phyloP scores from a whole-genome alignment of 2,113 vertebrate genomes.

The Ariopsis seemanni region DNA sequence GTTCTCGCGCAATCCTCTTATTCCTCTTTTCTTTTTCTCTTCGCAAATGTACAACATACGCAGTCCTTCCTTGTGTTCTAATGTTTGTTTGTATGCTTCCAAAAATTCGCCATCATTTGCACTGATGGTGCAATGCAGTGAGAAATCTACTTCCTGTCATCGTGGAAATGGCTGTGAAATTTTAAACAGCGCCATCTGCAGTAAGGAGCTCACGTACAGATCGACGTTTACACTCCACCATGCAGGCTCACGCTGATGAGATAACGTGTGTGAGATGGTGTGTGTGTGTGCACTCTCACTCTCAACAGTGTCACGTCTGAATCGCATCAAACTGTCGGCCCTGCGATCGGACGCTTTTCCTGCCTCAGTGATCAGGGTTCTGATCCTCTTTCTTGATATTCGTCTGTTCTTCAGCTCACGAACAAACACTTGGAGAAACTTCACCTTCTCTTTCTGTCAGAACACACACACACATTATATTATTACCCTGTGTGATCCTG shows the following conservation, averaged over 20 bases:
- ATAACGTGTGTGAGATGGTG: neutral
- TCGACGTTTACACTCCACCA: neutral
- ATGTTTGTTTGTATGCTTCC: neutral
- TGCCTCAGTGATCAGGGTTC: slow-evolving; percentile 35
- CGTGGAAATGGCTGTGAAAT: neutral
- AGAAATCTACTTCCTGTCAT: neutral
- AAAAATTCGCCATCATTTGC: neutral
- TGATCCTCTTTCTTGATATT: neutral
- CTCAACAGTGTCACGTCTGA: slow-evolving; percentile 58
- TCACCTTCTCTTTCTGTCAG: slow-evolving; percentile 56
- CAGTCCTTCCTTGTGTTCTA: neutral
- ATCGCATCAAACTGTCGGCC: neutral
- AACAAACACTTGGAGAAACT: slow-evolving; percentile 57
- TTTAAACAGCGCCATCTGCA: neutral
- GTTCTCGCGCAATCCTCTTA: neutral
- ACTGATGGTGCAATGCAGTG: neutral
- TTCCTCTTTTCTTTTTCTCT: too few relatives aligned
- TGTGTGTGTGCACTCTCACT: slow-evolving; percentile 16
- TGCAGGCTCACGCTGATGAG: neutral
- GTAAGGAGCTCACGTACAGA: neutral
- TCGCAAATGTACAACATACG: too few relatives aligned
- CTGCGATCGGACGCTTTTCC: slow-evolving; percentile 20
- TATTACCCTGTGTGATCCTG: too few relatives aligned
- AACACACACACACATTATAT: neutral
- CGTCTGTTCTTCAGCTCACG: accelerated